Evolutionary conservation across 1,140 invertebrate species (phyloP).

Genomic region (Pseudoatta argentina): DNA sequence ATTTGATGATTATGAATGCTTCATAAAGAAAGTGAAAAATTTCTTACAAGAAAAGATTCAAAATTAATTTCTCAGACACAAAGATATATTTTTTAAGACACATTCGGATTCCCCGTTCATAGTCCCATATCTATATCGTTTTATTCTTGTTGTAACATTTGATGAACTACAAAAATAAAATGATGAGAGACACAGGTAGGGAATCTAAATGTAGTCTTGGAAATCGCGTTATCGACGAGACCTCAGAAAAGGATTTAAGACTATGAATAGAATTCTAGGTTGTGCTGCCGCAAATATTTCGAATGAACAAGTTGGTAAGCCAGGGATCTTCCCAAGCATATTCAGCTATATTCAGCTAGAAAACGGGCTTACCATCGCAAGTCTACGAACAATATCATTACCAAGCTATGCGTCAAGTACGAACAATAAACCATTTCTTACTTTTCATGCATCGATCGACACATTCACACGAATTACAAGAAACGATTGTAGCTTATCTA

Average conservation of each 20-base stretch:
- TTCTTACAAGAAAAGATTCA: background rate
- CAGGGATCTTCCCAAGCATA: conserved; percentile 24
- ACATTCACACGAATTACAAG: background rate
- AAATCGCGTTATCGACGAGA: conserved; percentile 29
- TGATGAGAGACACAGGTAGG: too few species aligned
- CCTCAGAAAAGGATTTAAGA: background rate
- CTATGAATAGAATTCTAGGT: conserved; percentile 12
- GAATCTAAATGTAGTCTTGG: background rate
- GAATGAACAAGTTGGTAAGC: conserved; percentile 42
- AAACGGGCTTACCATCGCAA: conserved; percentile 33
- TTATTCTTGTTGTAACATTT: too few species aligned
- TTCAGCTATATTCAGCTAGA: conserved; percentile 23
- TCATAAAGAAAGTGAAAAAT: background rate
- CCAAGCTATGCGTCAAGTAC: background rate
- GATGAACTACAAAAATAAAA: too few species aligned
- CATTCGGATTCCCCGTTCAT: too few species aligned
- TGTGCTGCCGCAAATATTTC: conserved; percentile 40
- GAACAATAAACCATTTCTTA: background rate
- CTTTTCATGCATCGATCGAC: background rate
- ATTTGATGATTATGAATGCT: background rate
- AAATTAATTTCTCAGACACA: background rate
- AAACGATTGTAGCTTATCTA: background rate
- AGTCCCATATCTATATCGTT: too few species aligned
- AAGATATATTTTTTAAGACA: too few species aligned
- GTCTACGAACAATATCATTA: conserved; percentile 7